Evolutionary conservation across 92 coral and sea anemone species (phyloP).

Genomic region (Siderastrea siderea): DNA sequence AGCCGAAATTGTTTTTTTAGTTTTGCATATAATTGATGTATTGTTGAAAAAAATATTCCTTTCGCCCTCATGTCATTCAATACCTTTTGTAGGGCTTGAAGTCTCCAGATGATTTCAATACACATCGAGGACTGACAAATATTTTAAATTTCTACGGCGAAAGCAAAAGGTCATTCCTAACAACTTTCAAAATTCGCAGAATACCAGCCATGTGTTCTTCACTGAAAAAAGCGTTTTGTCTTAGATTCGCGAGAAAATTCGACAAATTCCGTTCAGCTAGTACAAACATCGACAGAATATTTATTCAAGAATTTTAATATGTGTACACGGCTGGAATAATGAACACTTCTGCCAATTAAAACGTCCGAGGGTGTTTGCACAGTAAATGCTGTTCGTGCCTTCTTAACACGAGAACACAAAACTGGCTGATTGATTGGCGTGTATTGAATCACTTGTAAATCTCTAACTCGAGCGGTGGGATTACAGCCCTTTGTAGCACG

Average conservation of each 20-base stretch:
- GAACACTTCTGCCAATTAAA: conserved; percentile 34
- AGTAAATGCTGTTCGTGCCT: conserved; percentile 23
- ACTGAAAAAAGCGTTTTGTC: not conserved
- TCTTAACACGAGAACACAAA: conserved; percentile 9
- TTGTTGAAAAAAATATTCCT: not conserved
- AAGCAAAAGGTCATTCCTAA: not conserved
- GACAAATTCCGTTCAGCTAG: conserved; percentile 33
- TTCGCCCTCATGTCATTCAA: conserved; percentile 25
- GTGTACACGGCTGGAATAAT: conserved; percentile 27
- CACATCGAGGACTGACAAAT: not conserved
- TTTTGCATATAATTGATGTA: not conserved
- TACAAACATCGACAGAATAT: not conserved
- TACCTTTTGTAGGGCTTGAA: not conserved
- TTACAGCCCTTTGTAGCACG: conserved; percentile 6
- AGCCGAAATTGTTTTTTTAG: conserved; percentile 2
- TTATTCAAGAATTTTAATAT: conserved; percentile 49
- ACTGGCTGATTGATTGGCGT: not conserved
- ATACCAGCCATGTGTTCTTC: not conserved
- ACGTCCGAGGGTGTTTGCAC: conserved; percentile 16
- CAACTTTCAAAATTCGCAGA: not conserved
- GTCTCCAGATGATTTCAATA: conserved; percentile 10
- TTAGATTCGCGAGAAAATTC: conserved; percentile 8
- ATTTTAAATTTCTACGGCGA: not conserved
- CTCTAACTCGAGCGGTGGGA: conserved; percentile 10
- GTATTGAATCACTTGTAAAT: conserved; percentile 13